Percentiles rank a stretch among this genome's conserved stretches.
These are phyloP conservation scores for Diaperis boleti DNA, from an alignment of 2,888 invertebrate genomes.

Conservation along the genomic window DNA sequence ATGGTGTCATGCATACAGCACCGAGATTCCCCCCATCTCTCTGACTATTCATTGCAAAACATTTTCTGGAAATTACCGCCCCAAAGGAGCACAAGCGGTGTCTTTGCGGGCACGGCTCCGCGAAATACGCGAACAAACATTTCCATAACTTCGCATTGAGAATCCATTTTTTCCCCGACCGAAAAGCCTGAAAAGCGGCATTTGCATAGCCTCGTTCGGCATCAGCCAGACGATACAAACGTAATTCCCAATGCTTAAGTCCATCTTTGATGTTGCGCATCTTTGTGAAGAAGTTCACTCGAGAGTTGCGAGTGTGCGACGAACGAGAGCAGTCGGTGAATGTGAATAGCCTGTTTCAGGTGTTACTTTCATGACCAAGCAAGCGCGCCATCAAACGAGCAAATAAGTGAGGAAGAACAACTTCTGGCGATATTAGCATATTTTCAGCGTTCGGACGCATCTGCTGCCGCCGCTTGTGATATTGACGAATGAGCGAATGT, in stretches of 20 bases:
- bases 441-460: conserved; percentile 56
- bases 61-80: too few relatives aligned
- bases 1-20: too few relatives aligned
- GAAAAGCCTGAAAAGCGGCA: conserved; percentile 40
- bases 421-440: conserved; percentile 61
- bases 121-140: conserved; percentile 32
- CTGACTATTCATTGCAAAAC: too few relatives aligned
- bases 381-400: conserved; percentile 56
- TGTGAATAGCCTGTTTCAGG: conserved; percentile 58
- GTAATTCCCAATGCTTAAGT: conserved; percentile 55
- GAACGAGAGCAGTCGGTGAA: conserved; percentile 46
- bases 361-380: conserved; percentile 57
- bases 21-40: too few relatives aligned
- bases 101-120: conserved; percentile 7
- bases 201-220: conserved; percentile 54
- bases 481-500: conserved; percentile 41
- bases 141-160: conserved; percentile 43
- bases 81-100: too few relatives aligned
- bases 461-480: conserved; percentile 47
- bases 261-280: conserved; percentile 55
- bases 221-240: conserved; percentile 53
- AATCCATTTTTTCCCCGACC: conserved; percentile 30
- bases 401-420: conserved; percentile 56
- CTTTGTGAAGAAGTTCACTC: conserved; percentile 51
- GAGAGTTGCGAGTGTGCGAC: conserved; percentile 43